Percentiles rank a stretch among this genome's conserved stretches.
Evolutionary conservation across 2,797 vertebrate genomes (phyloP).

Genomic region (Lepilemur septentrionalis): DNA sequence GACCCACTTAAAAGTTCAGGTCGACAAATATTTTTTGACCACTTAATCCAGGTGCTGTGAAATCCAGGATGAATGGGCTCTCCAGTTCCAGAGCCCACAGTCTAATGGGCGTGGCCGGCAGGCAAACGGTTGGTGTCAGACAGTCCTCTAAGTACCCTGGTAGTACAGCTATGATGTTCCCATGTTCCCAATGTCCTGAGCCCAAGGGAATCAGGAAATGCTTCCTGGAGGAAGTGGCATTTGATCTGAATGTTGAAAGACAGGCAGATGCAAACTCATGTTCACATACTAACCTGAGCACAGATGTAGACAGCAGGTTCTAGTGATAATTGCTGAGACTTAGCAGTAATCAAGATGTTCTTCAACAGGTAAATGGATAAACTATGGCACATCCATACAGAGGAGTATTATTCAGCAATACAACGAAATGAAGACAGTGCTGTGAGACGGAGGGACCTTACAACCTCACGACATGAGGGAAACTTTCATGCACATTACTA

Average conservation of each 20-base stretch:
- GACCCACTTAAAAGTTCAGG: background rate
- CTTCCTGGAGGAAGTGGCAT: background rate
- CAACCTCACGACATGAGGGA: background rate
- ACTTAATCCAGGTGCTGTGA: background rate
- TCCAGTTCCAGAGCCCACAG: background rate
- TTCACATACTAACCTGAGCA: background rate
- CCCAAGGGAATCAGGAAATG: accelerated
- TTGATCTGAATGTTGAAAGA: background rate
- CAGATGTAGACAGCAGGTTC: background rate
- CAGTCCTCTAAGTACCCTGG: accelerated
- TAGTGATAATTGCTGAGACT: background rate
- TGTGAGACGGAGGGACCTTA: background rate
- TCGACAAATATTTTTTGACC: background rate
- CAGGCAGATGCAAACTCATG: background rate
- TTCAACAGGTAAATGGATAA: background rate
- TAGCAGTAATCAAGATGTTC: background rate
- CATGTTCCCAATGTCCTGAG: accelerated
- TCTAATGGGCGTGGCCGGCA: accelerated
- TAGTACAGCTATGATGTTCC: accelerated
- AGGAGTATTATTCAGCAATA: background rate
- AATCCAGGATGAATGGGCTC: background rate
- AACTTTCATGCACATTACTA: background rate
- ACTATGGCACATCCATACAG: background rate
- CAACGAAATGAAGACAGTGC: background rate
- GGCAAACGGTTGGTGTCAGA: accelerated